phyloP scores from a whole-genome alignment of 2,113 vertebrate species.

The Mobula birostris region DNA sequence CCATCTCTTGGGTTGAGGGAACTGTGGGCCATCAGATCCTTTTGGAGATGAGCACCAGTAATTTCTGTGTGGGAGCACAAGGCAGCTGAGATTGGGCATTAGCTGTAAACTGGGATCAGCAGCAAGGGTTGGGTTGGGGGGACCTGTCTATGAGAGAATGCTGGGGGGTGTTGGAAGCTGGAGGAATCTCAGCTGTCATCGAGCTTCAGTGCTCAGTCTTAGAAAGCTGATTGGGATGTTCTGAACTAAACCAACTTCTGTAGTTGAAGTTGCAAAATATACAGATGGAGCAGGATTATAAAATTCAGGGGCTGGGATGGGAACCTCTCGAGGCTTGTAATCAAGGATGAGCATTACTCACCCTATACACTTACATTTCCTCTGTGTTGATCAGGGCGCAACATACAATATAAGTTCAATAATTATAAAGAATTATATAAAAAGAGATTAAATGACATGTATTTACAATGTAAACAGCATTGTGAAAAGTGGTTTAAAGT shows the following conservation, averaged over 20 bases:
- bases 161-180: neutral
- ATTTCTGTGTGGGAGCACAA: too few species aligned
- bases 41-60: neutral
- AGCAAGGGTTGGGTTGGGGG: neutral
- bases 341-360: neutral
- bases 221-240: neutral
- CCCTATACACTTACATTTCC: too few species aligned
- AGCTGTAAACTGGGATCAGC: neutral
- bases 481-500: too few species aligned
- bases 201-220: neutral
- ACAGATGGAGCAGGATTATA: neutral
- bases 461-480: too few species aligned
- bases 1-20: neutral
- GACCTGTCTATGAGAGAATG: neutral
- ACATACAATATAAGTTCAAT: too few species aligned
- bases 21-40: neutral
- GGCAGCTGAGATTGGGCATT: neutral
- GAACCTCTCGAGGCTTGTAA: neutral
- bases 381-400: too few species aligned
- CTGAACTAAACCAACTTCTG: neutral
- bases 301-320: too few species aligned
- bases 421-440: too few species aligned
- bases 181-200: neutral
- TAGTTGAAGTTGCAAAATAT: neutral
- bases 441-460: too few species aligned